A percentile compares a stretch with the other conserved stretches of the same genome.
phyloP scores from a whole-genome alignment of 2,888 invertebrate genomes.

The Kuschelorhynchus macadamiae region DNA sequence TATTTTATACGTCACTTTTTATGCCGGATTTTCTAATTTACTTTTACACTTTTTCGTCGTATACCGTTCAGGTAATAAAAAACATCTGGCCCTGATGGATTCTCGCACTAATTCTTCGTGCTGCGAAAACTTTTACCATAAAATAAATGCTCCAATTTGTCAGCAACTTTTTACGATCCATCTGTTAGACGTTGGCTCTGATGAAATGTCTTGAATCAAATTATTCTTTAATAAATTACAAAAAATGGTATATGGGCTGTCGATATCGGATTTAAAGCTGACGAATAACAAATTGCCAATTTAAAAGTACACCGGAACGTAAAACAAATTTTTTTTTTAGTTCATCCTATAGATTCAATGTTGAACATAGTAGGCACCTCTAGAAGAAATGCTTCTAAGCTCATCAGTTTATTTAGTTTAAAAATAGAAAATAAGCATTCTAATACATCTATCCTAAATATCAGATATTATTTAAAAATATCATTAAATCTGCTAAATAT shows the following conservation, averaged over 20 bases:
- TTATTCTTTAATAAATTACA: slow-evolving; percentile 46
- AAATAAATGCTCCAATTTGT: slow-evolving; percentile 52
- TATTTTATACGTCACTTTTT: slow-evolving; percentile 34
- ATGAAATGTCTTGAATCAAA: slow-evolving; percentile 44
- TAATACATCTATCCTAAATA: no score
- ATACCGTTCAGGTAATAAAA: slow-evolving; percentile 48
- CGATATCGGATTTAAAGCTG: slow-evolving; percentile 8
- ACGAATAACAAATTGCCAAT: no score
- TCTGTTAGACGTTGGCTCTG: slow-evolving; percentile 24
- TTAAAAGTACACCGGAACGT: no score
- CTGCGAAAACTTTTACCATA: slow-evolving; percentile 51
- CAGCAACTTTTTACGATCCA: slow-evolving; percentile 46
- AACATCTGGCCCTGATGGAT: slow-evolving; percentile 51
- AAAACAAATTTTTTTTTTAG: no score
- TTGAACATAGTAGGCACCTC: no score
- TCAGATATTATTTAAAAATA: no score
- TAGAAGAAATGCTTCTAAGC: no score
- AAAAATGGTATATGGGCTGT: no score
- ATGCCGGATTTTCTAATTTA: slow-evolving; percentile 44
- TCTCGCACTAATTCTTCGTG: slow-evolving; percentile 50
- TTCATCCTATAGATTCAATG: no score
- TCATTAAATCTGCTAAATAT: no score
- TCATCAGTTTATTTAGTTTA: no score
- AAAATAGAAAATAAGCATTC: no score
- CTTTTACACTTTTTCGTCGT: slow-evolving; percentile 47